phyloP scores from a whole-genome alignment of 2,888 invertebrate genomes.

The Acrobasis repandana region DNA sequence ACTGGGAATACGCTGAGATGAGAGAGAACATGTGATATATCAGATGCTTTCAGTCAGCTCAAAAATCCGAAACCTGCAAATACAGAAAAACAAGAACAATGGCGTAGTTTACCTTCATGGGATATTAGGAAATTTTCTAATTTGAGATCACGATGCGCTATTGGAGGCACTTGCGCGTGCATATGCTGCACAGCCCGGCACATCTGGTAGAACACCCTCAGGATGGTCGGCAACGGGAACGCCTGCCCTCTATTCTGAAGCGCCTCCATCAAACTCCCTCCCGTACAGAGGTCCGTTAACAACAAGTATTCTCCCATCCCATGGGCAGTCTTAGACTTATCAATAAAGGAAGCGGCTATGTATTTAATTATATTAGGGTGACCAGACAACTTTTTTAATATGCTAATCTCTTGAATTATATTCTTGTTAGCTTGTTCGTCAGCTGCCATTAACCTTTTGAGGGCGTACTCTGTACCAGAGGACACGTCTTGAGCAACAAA shows the following conservation, averaged over 20 bases:
- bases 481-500: constrained; percentile 95
- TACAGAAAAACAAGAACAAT: neutral
- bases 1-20: too few relatives aligned
- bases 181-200: constrained; percentile 95
- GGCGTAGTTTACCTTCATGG: constrained; percentile 84
- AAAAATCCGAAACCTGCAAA: too few relatives aligned
- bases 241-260: constrained; percentile 83
- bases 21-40: too few relatives aligned
- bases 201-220: constrained; percentile 95
- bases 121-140: constrained; percentile 97
- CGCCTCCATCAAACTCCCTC: constrained; percentile 88
- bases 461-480: constrained; percentile 94
- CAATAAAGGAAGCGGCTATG: constrained; percentile 91
- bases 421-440: constrained; percentile 91
- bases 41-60: neutral
- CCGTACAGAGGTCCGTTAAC: constrained; percentile 96
- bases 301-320: constrained; percentile 95
- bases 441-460: constrained; percentile 93
- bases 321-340: constrained; percentile 89
- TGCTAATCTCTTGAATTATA: constrained; percentile 91
- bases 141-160: constrained; percentile 98
- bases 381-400: constrained; percentile 93
- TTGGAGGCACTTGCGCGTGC: constrained; percentile 95
- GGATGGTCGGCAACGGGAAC: constrained; percentile 86
- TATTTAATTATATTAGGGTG: constrained; percentile 96